Conservation (phyloP, 2,888 invertebrate species). For the Eudiplozoon nipponicum region DNA sequence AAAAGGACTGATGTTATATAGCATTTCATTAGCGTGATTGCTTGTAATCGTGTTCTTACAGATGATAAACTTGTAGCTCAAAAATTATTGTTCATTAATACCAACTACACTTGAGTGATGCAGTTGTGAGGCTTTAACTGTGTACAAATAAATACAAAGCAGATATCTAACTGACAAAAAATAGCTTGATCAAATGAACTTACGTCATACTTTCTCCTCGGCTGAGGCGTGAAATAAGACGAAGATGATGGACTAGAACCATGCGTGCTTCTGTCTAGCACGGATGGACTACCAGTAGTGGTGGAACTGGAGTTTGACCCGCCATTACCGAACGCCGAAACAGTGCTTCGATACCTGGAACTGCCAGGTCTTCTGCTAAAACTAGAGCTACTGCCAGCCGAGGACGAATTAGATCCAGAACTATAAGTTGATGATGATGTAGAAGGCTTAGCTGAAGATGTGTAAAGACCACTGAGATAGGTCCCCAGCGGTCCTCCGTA, state of each 20-base stretch:
- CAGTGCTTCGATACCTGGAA: not conserved
- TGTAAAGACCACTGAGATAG: slow-evolving; percentile 1
- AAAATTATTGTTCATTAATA: too few relatives aligned
- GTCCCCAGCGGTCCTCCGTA: slow-evolving; percentile 3
- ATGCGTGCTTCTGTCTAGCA: not conserved
- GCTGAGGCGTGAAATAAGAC: slow-evolving; percentile 2
- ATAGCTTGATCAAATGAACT: not conserved
- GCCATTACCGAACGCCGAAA: not conserved
- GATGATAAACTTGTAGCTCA: too few relatives aligned
- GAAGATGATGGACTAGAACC: not conserved
- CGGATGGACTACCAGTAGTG: not conserved
- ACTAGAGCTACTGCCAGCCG: not conserved
- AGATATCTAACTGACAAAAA: too few relatives aligned
- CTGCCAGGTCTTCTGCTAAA: too few relatives aligned
- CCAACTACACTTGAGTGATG: too few relatives aligned
- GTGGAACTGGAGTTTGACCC: not conserved
- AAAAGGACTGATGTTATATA: too few relatives aligned
- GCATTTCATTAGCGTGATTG: too few relatives aligned
- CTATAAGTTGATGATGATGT: not conserved
- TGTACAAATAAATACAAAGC: too few relatives aligned
- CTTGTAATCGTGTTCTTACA: too few relatives aligned
- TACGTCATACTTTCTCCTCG: slow-evolving; percentile 1
- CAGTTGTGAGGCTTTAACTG: too few relatives aligned
- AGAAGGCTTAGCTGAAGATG: not conserved
- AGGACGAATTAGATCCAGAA: not conserved